These are phyloP conservation scores for Magallana gigas DNA, from an alignment of 1,140 invertebrate species.

Conservation along the genomic window DNA sequence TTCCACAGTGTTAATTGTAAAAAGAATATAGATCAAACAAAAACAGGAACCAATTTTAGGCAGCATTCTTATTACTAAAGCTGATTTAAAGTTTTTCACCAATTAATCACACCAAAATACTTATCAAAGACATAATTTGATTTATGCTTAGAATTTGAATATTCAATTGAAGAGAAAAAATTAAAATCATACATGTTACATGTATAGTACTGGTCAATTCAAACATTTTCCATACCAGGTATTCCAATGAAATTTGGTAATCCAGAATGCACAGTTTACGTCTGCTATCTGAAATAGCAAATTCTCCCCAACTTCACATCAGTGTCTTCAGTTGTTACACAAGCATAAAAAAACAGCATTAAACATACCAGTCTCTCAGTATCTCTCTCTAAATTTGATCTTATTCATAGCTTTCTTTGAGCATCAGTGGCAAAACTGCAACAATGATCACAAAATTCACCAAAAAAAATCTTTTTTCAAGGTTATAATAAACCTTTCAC, in stretches of 20 bases:
- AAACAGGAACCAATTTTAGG: not conserved
- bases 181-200: constrained; percentile 3
- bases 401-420: not conserved
- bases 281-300: not conserved
- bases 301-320: not conserved
- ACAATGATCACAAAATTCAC: not conserved
- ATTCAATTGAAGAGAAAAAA: too few relatives aligned
- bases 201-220: not conserved
- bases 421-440: not conserved
- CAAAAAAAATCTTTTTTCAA: not conserved
- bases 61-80: not conserved
- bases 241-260: not conserved
- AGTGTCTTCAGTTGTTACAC: not conserved
- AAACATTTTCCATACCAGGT: not conserved
- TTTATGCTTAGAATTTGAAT: not conserved
- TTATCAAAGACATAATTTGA: not conserved
- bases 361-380: not conserved
- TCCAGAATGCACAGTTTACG: not conserved
- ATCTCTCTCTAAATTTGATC: not conserved
- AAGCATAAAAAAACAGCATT: not conserved
- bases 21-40: not conserved
- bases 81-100: not conserved
- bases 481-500: constrained; percentile 15
- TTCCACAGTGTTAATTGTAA: not conserved
- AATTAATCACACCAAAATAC: not conserved